Evolutionary conservation across 2,797 vertebrate species (phyloP).

Genomic region (Smutsia gigantea): DNA sequence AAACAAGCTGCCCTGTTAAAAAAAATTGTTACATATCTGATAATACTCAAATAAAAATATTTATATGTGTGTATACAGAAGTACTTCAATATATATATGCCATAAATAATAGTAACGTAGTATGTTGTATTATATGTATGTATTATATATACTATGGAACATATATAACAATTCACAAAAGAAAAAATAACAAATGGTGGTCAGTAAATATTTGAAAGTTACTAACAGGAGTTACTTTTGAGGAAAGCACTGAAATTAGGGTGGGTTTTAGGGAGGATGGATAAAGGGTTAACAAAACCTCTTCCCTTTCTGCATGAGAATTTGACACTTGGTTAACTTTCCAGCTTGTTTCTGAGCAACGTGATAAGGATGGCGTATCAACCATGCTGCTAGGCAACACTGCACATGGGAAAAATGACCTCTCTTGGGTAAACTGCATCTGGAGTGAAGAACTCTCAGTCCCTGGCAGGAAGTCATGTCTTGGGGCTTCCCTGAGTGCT

Average conservation of each 20-base stretch:
- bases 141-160: no score
- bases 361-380: neutral
- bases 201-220: slow-evolving; percentile 2
- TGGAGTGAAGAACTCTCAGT: neutral
- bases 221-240: neutral
- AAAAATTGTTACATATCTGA: neutral
- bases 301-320: neutral
- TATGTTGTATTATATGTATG: no score
- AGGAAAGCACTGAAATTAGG: neutral
- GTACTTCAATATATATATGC: neutral
- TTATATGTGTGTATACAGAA: neutral
- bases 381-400: neutral
- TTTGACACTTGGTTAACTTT: neutral
- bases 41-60: neutral
- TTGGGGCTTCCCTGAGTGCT: neutral
- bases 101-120: neutral
- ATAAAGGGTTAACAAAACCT: neutral
- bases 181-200: neutral
- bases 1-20: neutral
- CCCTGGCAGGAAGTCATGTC: neutral
- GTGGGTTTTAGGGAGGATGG: neutral
- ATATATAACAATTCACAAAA: neutral
- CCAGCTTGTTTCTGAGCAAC: neutral
- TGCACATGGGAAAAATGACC: neutral
- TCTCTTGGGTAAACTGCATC: neutral